Evolutionary conservation across 2,113 vertebrate genomes (phyloP).

Genomic region (Lethenteron camtschaticum): DNA sequence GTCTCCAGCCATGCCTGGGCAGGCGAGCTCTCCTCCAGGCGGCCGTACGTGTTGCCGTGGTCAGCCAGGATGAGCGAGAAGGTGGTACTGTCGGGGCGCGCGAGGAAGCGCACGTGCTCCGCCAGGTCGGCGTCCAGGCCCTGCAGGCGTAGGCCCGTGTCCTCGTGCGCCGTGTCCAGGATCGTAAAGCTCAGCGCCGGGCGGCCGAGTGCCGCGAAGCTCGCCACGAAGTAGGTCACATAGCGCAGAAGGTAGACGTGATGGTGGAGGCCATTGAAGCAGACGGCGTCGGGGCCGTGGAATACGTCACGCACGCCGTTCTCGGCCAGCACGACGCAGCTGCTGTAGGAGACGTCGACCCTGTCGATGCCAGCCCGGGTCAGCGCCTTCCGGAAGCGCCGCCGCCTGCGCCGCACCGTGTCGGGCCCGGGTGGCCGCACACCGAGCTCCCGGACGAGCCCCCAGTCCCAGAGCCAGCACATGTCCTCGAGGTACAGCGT

Average conservation of each 20-base stretch:
- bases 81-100: constrained; percentile 10
- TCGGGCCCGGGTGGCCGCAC: too few relatives aligned
- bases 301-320: constrained; percentile 12
- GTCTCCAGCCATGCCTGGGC: constrained; percentile 11
- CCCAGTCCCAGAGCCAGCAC: constrained; percentile 14
- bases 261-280: constrained; percentile 14
- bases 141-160: constrained; percentile 12
- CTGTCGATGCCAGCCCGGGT: constrained; percentile 10
- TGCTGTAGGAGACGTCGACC: constrained; percentile 13
- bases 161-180: constrained; percentile 12
- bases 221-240: constrained; percentile 10
- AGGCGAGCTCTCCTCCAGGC: constrained; percentile 9
- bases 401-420: constrained; percentile 7
- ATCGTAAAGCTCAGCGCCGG: constrained; percentile 12
- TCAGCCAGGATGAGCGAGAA: constrained; percentile 13
- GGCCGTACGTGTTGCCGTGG: constrained; percentile 13
- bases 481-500: constrained; percentile 13
- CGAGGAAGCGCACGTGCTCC: constrained; percentile 11
- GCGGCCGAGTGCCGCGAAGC: constrained; percentile 9
- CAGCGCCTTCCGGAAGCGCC: constrained; percentile 10
- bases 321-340: constrained; percentile 11
- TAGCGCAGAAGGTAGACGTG: constrained; percentile 13
- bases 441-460: constrained; percentile 12
- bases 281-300: constrained; percentile 12
- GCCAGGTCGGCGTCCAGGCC: constrained; percentile 11